Percentiles rank a stretch among this genome's conserved stretches.
Evolutionary conservation across 1,140 invertebrate species (phyloP).

Genomic region (Pseudomyrmex concolor): DNA sequence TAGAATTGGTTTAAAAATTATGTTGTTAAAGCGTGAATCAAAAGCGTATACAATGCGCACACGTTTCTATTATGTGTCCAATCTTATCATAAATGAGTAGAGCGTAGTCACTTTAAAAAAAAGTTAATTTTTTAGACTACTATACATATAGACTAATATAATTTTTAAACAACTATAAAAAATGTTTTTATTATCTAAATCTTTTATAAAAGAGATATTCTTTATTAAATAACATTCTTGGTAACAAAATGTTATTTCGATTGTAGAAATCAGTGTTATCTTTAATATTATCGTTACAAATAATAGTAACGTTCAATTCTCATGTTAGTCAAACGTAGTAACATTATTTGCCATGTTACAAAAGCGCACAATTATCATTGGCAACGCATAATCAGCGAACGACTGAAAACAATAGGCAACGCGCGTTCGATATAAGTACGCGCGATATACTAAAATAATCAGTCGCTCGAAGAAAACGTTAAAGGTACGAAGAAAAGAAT

Average conservation of each 20-base stretch:
- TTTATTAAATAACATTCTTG: background rate
- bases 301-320: background rate
- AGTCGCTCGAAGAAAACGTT: slow-evolving; percentile 34
- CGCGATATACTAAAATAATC: slow-evolving; percentile 57
- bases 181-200: too few species aligned
- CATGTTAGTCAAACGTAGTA: background rate
- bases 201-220: too few species aligned
- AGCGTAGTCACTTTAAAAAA: too few species aligned
- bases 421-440: slow-evolving; percentile 39
- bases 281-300: background rate
- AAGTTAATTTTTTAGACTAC: too few species aligned
- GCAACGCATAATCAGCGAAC: slow-evolving; percentile 48
- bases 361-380: slow-evolving; percentile 25
- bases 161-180: too few species aligned
- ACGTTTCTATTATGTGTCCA: too few species aligned
- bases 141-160: too few species aligned
- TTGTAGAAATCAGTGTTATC: too few species aligned
- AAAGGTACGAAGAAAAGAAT: background rate
- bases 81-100: too few species aligned
- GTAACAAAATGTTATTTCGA: too few species aligned
- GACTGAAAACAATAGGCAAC: slow-evolving; percentile 50
- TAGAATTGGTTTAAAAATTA: background rate
- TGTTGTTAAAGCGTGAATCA: background rate
- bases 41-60: too few species aligned
- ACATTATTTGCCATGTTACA: background rate